Base-by-base conservation (phyloP, 2,113 vertebrate genomes). In the Todiramphus chloris region DNA sequence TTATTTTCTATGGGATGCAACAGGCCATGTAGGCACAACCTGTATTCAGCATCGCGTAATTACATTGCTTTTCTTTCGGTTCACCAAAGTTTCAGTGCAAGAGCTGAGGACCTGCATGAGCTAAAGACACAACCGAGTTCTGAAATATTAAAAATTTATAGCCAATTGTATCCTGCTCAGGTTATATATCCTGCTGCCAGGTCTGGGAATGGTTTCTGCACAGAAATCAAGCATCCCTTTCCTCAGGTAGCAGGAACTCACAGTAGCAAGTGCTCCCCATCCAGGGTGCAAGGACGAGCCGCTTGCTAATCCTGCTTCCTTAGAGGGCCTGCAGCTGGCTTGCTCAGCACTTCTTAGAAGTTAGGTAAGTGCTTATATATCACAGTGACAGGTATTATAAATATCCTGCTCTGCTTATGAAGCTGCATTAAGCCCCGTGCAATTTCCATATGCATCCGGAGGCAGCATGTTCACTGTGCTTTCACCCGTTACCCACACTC, bases 301-400 rank as follows among this genome's bases (percentile, higher is more conserved):
- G 27, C 44, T 44, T 64, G 31, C 70, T 96, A 35, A 66, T 69
- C 44, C 43, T 66, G 44, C 76, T 90, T 90, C 59, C n/a, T 77
- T 86, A 43, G 41, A 94, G 73, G 72, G 31, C n/a, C n/a, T 80
- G 68, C 81, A 86, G 62, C 44, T 88, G 90, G 59, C 79, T 93
- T 83, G 85, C 73, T 94, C 50, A 87, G 72, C 86, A 46, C 51
- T 93, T 76, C 39, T 37, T n/a, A 92, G 51, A 78, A 91, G 86
- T 90, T 63, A 67, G 68, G 18, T 66, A 89, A 97, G 80, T 89
- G 80, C 83, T 84, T 92, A 41, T 78, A 78, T 30, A 89, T 89
- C 73, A 83, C 55, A 87, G 89, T 0, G 3, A 77, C 80, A 89
- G 72, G 33, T 68, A 51, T n/a, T 90, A 89, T 33, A 90, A 92